A percentile compares a stretch with the other conserved stretches of the same genome.
Conservation (phyloP, 2,797 vertebrate species). For the Falco biarmicus region DNA sequence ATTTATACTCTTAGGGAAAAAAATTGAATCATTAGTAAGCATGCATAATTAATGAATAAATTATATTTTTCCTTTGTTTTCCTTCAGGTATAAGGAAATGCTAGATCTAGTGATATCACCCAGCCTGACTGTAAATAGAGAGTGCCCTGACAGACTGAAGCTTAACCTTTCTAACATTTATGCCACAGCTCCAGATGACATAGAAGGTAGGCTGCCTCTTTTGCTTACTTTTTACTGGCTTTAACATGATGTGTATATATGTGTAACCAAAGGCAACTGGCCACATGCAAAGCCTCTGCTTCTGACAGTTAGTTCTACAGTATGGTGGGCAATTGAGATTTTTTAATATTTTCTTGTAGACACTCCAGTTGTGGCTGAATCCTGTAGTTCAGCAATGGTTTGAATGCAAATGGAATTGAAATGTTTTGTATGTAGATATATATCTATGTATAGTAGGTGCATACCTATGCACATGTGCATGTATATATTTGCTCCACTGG, state of each 20-base stretch:
- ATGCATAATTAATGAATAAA: conserved; percentile 80
- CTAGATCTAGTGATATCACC: conserved; percentile 85
- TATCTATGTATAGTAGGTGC: not conserved
- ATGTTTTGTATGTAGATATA: rapidly evolving
- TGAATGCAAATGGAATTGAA: not conserved
- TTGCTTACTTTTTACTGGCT: conserved; percentile 16
- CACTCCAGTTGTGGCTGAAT: not conserved
- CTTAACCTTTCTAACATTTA: conserved; percentile 65
- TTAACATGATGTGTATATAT: not conserved
- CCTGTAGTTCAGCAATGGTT: not conserved
- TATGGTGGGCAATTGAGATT: not conserved
- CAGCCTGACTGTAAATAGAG: conserved; percentile 81
- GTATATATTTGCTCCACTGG: not conserved
- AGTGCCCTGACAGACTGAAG: conserved; percentile 74
- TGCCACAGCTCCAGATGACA: conserved; percentile 76
- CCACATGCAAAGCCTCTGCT: not conserved
- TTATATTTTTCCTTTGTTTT: conserved; percentile 77
- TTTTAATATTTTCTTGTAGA: not conserved
- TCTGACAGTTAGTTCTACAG: not conserved
- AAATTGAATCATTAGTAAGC: conserved; percentile 73
- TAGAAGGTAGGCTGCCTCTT: conserved; percentile 78
- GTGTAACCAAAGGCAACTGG: not conserved
- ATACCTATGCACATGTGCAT: rapidly evolving
- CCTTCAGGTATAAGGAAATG: conserved; percentile 86
- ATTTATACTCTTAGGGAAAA: conserved; percentile 78